Base-by-base conservation (phyloP, 2,113 vertebrate genomes). In the Neodontobutis hainanensis region DNA sequence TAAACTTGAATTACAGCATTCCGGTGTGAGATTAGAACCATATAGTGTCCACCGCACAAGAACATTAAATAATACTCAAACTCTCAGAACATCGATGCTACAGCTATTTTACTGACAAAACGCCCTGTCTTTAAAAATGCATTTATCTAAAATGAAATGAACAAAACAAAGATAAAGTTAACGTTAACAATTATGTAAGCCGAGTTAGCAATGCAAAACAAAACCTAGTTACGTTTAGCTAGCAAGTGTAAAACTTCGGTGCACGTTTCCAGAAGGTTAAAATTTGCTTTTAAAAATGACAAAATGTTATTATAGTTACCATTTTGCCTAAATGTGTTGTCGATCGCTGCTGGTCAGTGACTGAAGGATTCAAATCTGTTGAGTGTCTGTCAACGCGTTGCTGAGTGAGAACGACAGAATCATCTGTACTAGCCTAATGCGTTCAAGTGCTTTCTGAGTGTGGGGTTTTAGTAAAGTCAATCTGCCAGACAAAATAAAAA, bases 291-390 rank as follows among this genome's bases (percentile, higher is more conserved):
- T 9, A 3, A 43, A 61, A 52, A 6, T 1, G n/a, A 27, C 8
- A 5, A 5, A 15, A 7, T 49, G 9, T 58, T 19, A 11, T 47
- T 27, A n/a, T 6, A 1, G 10, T 78, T 86, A 83, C 70, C 87
- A 86, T 90, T 75, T 47, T 77, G 5, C 14, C 34, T 11, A 35
- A 5, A 42, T 36, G 1, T 34, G 6, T 14, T 9, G 56, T 1
- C 8, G 34, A 5, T 57, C 4, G 1, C 19, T 15, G 36, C 1
- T 15, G 10, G 36, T 16, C 27, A 53, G 19, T 34, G 16, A 69
- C 4, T 52, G 11, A 57, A 43, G 8, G 15, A 34, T n/a, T n/a
- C n/a, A n/a, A n/a, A n/a, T n/a, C n/a, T n/a, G n/a, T n/a, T n/a
- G n/a, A n/a, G n/a, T 5, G 5, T 38, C 35, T 38, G 35, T 4